Evolutionary conservation across 1,140 invertebrate genomes (phyloP), one percentile per base, ranked within the genome.

Genomic region (Penaeus indicus): DNA sequence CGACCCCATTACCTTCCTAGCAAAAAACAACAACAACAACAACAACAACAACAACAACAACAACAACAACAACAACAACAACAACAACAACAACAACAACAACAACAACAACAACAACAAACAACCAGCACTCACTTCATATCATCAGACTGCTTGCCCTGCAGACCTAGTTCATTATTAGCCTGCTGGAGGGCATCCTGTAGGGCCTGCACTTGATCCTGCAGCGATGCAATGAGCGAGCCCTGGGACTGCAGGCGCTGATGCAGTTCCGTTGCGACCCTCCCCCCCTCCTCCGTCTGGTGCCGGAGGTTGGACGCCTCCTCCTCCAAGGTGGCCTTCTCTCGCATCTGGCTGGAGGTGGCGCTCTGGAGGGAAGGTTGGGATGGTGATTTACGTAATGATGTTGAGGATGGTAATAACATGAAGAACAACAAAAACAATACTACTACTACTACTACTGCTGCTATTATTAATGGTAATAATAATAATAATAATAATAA

Each of bases 121-220:
- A 78, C 25, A 38, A 54, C 27, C 22, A 22, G 22, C 13, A 85
- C 86, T 85, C 64, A 90, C 90, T 88, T 90, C 10, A 90, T 64
- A 18, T 88, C 83, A 47, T 88, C 87, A 69, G 83, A 85, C 75
- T 85, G 67, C 25, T 88, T 88, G 63, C 84, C 86, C 79, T 84
- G 87, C 0, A 88, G 60, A 42, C 86, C 82, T 1, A 90, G 54
- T 69, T 88, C 62, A 60, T 85, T 85, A 81, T 88, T 79, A 64
- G 86, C 90, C 61, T 47, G 38, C 61, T 90, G 90, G 1, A 90
- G 86, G 11, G 86, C 86, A 25, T 88, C 90, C 84, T 90, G 90
- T 47, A 90, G 63, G n/a, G 16, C 81, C 54, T 88, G 86, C 64
- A 88, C 86, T 72, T 90, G 90, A 64, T 87, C 86, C 75, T 90